Conservation (phyloP, 2,113 vertebrate genomes). For the Oreamnos americanus region DNA sequence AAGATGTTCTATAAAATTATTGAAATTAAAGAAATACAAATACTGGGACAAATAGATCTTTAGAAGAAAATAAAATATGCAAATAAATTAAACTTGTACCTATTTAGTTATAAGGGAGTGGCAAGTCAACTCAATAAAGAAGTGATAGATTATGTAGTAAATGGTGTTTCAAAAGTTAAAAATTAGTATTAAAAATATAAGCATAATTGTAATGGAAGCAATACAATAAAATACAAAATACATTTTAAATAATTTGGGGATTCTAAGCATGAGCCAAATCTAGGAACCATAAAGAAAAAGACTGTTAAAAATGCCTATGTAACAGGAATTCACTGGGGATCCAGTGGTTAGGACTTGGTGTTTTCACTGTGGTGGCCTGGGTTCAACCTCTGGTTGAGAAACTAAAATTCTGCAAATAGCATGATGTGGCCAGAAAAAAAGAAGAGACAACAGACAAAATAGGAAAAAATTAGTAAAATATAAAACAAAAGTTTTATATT, state of each 20-base stretch:
- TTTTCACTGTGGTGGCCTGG: neutral
- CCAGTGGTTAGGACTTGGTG: neutral
- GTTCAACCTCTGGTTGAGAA: neutral
- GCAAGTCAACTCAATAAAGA: neutral
- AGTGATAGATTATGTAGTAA: neutral
- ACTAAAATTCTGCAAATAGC: neutral
- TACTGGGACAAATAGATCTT: neutral
- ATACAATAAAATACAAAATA: neutral
- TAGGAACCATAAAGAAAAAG: neutral
- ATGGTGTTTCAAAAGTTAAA: slow-evolving; percentile 1
- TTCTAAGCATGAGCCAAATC: neutral
- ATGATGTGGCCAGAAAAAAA: neutral
- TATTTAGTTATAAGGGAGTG: neutral
- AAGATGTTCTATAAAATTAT: neutral
- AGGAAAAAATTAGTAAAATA: neutral
- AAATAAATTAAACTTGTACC: neutral
- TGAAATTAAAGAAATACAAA: neutral
- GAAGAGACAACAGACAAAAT: neutral
- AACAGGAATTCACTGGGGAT: neutral
- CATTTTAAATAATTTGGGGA: neutral
- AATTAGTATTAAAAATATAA: neutral
- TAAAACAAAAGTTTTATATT: neutral
- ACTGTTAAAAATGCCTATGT: neutral
- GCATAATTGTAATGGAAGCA: neutral
- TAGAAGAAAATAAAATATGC: neutral